phyloP scores from a whole-genome alignment of 92 coral and sea anemone genomes.

The Anthopleura xanthogrammica region DNA sequence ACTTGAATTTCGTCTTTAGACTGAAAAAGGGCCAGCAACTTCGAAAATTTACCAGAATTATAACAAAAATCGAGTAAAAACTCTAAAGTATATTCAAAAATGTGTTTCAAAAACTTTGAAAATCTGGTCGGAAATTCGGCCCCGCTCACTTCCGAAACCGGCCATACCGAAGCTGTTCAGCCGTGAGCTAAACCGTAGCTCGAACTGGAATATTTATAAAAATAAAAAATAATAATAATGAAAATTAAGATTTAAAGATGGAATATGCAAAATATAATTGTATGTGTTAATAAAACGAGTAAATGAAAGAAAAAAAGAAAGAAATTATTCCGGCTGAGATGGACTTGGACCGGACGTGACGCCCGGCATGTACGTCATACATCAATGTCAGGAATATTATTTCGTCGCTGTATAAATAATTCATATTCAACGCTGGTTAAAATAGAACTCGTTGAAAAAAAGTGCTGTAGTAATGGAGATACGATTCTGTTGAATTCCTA shows the following conservation, averaged over 20 bases:
- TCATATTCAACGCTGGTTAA: conserved; percentile 19
- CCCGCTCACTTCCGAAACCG: no score
- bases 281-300: neutral
- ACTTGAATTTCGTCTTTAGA: no score
- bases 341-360: neutral
- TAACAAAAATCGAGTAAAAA: neutral
- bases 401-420: conserved; percentile 8
- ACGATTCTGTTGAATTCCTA: conserved; percentile 10
- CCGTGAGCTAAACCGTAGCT: no score
- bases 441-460: conserved; percentile 16
- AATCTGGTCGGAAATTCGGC: no score
- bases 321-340: no score
- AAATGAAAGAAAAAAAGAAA: neutral
- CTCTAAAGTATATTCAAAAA: no score
- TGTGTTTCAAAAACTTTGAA: no score
- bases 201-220: no score
- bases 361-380: neutral
- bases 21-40: neutral
- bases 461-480: conserved; percentile 11
- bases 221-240: no score
- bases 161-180: no score
- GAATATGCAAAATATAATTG: no score
- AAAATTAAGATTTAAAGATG: no score
- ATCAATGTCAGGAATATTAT: conserved; percentile 10
- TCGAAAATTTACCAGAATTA: neutral